These are phyloP conservation scores for Eudyptes chrysolophus DNA, from an alignment of 2,113 vertebrate genomes.

Conservation along the genomic window DNA sequence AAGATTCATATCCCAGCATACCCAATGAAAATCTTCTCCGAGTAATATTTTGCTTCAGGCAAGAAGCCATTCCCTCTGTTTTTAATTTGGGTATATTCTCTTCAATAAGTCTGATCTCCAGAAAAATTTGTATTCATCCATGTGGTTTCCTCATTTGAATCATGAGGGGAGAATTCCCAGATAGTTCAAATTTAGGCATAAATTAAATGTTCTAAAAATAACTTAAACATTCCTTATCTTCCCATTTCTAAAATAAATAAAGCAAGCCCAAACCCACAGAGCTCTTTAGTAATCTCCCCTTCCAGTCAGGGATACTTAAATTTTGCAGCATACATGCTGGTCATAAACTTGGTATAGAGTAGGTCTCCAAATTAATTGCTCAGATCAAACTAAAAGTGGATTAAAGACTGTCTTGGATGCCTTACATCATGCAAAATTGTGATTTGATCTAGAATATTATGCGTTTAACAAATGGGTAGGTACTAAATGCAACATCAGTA, in stretches of 20 bases:
- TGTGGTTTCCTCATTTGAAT: neutral
- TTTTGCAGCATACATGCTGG: neutral
- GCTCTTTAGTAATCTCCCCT: neutral
- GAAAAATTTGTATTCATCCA: neutral
- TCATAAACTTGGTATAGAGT: neutral
- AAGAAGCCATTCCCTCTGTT: neutral
- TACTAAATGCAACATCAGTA: neutral
- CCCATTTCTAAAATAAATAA: neutral
- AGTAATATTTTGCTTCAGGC: neutral
- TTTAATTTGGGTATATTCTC: neutral
- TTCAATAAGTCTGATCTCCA: neutral
- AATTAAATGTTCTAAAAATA: neutral
- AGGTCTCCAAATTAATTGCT: neutral
- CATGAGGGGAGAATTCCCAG: neutral
- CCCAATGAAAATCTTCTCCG: neutral
- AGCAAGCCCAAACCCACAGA: neutral
- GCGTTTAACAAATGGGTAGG: neutral
- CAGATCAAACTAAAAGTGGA: neutral
- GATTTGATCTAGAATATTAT: neutral
- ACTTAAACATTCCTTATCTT: neutral
- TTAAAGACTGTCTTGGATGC: neutral
- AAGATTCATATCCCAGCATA: neutral
- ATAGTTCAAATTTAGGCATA: neutral
- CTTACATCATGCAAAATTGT: neutral
- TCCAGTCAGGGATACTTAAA: neutral